Conservation (phyloP, 2,113 vertebrate genomes). For the Taxidea taxus region DNA sequence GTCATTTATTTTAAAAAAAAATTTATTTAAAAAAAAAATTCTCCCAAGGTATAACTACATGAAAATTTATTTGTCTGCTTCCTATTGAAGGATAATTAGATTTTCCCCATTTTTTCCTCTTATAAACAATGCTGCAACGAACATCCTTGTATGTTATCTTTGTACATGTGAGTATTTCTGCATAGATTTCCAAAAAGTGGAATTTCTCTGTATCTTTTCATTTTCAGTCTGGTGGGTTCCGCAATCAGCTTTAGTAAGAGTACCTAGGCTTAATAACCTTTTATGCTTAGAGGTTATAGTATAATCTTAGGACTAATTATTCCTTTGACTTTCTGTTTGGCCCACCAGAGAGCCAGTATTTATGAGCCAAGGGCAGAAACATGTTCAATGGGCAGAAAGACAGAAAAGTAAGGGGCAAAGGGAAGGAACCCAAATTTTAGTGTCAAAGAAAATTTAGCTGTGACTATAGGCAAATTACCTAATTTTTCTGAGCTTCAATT, state of each 20-base stretch:
- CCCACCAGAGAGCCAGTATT: neutral
- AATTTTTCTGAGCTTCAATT: conserved; percentile 36
- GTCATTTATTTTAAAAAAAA: neutral
- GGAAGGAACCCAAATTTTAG: neutral
- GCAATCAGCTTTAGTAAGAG: neutral
- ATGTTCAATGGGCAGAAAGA: neutral
- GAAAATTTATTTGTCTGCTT: neutral
- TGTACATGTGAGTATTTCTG: neutral
- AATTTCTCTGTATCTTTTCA: neutral
- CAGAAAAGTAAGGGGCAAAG: neutral
- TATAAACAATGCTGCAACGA: neutral
- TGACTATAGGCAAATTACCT: conserved; percentile 29
- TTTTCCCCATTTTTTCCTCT: neutral
- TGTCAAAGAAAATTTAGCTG: conserved; percentile 33
- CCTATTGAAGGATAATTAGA: neutral
- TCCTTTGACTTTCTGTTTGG: neutral
- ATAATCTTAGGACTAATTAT: neutral
- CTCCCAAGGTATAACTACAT: neutral
- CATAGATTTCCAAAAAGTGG: neutral
- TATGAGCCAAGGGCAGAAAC: conserved; percentile 21
- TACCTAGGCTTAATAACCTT: neutral
- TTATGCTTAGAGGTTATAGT: neutral
- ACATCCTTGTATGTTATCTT: neutral
- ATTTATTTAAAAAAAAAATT: neutral
- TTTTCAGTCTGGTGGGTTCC: neutral